These are phyloP conservation scores for Oryzias curvinotus DNA, from an alignment of 2,113 vertebrate species.

Conservation along the genomic window DNA sequence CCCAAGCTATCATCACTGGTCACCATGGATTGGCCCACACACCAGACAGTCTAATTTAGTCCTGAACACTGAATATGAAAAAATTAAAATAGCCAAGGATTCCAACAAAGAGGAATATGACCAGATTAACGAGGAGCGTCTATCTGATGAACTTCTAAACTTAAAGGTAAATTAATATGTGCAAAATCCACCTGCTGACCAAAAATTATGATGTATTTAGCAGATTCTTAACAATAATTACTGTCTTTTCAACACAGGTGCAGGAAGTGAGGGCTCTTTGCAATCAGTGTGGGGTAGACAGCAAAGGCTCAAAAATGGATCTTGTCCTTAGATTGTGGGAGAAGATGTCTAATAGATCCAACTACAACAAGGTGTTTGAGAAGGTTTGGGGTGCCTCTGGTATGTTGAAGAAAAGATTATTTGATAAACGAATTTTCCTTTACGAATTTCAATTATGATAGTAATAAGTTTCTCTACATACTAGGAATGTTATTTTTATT, in stretches of 20 bases:
- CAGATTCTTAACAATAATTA: background rate
- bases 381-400: background rate
- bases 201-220: background rate
- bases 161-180: background rate
- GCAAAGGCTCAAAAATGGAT: constrained; percentile 4
- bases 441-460: too few relatives aligned
- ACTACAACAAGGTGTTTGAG: background rate
- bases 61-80: background rate
- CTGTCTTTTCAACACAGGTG: background rate
- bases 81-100: background rate
- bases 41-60: background rate
- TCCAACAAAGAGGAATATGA: background rate
- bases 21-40: background rate
- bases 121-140: background rate
- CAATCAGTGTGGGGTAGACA: background rate
- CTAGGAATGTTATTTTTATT: too few relatives aligned
- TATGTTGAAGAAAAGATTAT: background rate
- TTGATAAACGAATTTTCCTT: too few relatives aligned
- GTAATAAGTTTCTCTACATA: too few relatives aligned
- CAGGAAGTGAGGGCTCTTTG: background rate
- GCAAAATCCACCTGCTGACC: background rate
- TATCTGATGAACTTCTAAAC: background rate
- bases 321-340: background rate
- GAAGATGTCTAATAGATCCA: background rate
- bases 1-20: background rate